A percentile compares a stretch with the other conserved stretches of the same genome.
Conservation (phyloP, 1,140 invertebrate genomes). For the Ostrea denselamellosa region DNA sequence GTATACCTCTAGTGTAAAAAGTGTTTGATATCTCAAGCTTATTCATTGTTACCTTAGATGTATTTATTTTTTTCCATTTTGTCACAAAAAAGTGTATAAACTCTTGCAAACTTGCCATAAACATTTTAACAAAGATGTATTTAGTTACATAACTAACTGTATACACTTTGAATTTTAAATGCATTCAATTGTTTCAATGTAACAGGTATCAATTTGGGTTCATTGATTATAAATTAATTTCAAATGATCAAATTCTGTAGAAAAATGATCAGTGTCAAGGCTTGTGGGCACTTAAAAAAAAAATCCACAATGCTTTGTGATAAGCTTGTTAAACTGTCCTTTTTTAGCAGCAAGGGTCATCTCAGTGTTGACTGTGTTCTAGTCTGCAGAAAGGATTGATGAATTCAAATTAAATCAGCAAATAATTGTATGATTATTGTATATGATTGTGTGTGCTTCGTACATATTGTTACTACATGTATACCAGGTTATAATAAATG, state of each 20-base stretch:
- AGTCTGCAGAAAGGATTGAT: not conserved
- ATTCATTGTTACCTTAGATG: not conserved
- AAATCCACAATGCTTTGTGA: not conserved
- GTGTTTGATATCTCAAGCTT: not conserved
- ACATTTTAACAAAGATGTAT: slow-evolving; percentile 9
- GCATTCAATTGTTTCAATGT: not conserved
- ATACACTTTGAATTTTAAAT: not conserved
- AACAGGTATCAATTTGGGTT: not conserved
- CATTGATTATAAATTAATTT: not conserved
- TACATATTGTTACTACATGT: slow-evolving; percentile 38
- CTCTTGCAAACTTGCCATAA: slow-evolving; percentile 36
- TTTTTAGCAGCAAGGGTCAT: not conserved
- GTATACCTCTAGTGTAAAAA: slow-evolving; percentile 21
- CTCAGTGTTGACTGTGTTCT: not conserved
- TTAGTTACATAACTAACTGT: slow-evolving; percentile 7
- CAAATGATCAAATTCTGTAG: not conserved
- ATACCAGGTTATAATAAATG: slow-evolving; percentile 38
- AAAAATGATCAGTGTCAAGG: not conserved
- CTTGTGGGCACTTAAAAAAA: not conserved
- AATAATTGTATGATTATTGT: slow-evolving; percentile 30
- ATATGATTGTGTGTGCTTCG: slow-evolving; percentile 31
- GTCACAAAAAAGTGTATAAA: slow-evolving; percentile 1
- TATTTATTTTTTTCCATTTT: slow-evolving; percentile 10
- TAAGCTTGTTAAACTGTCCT: not conserved
- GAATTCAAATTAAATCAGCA: not conserved